phyloP scores from a whole-genome alignment of 2,113 vertebrate genomes.

The Vidua macroura region DNA sequence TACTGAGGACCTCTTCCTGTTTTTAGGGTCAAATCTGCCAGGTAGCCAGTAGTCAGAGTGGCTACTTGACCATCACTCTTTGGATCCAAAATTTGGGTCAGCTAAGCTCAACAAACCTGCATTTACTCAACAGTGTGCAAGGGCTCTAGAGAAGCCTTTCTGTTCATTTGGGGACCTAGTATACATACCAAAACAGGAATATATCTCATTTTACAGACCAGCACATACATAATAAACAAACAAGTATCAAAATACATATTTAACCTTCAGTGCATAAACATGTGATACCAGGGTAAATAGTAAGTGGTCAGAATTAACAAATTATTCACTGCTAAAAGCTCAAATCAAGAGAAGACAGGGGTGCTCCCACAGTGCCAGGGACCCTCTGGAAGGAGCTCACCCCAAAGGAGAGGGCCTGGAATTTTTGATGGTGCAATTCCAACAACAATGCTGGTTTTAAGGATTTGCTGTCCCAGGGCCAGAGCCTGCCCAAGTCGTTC shows the following conservation, averaged over 20 bases:
- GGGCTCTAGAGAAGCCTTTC: slow-evolving; percentile 71
- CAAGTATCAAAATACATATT: slow-evolving; percentile 63
- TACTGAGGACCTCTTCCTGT: background rate
- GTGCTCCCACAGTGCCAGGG: background rate
- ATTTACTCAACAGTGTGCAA: slow-evolving; percentile 44
- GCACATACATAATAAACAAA: slow-evolving; percentile 66
- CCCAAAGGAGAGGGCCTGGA: background rate
- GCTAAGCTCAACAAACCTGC: slow-evolving; percentile 27
- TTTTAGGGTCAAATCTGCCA: background rate
- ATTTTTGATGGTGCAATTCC: background rate
- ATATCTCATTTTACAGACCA: slow-evolving; percentile 69
- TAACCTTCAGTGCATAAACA: slow-evolving; percentile 74
- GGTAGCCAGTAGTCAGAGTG: background rate
- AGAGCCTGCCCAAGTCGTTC: background rate
- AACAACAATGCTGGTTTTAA: background rate
- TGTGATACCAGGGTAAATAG: slow-evolving; percentile 62
- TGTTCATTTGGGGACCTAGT: slow-evolving; percentile 67
- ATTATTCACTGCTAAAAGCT: background rate
- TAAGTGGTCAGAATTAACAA: slow-evolving; percentile 38
- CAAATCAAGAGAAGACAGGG: slow-evolving; percentile 26
- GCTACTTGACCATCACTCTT: background rate
- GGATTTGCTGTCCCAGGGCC: background rate
- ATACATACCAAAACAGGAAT: slow-evolving; percentile 62
- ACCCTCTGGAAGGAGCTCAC: background rate
- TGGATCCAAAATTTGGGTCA: slow-evolving; percentile 14